A percentile compares a stretch with the other conserved stretches of the same genome.
These are phyloP conservation scores for Alcis repandata DNA, from an alignment of 2,888 invertebrate species.

Conservation along the genomic window DNA sequence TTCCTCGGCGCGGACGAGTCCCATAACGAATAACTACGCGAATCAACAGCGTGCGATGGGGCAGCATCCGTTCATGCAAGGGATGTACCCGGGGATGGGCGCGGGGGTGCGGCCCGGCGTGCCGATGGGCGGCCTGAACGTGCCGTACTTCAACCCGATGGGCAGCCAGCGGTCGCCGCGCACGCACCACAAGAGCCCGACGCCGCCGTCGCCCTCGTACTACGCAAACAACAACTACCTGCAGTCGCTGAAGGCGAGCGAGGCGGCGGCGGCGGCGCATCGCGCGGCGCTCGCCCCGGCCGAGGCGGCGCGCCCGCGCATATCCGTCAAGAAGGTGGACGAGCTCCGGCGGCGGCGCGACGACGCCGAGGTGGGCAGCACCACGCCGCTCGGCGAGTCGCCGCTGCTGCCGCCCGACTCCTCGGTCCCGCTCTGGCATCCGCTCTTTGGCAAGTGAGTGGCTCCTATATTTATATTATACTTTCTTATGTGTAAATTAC, in stretches of 20 bases:
- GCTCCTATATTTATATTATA: neutral
- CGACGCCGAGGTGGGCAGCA: conserved; percentile 89
- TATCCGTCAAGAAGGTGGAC: conserved; percentile 88
- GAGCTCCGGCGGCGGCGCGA: conserved; percentile 86
- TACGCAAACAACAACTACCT: conserved; percentile 80
- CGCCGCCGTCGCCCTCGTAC: conserved; percentile 65
- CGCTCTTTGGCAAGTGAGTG: conserved; percentile 94
- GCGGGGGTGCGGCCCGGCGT: conserved; percentile 68
- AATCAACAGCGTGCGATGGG: conserved; percentile 63
- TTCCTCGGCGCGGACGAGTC: conserved; percentile 82
- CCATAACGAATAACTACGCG: conserved; percentile 78
- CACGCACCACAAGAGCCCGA: conserved; percentile 75
- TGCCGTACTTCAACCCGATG: conserved; percentile 79
- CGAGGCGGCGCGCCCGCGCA: conserved; percentile 81
- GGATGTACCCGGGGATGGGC: conserved; percentile 76
- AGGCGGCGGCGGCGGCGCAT: conserved; percentile 65
- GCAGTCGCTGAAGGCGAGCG: conserved; percentile 73
- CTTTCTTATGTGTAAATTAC: too few relatives aligned
- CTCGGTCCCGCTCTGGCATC: conserved; percentile 91
- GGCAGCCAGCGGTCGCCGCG: conserved; percentile 72
- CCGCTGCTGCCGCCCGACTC: conserved; percentile 62
- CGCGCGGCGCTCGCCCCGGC: conserved; percentile 65
- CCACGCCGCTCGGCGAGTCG: conserved; percentile 86
- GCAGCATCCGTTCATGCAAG: conserved; percentile 69
- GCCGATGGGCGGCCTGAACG: conserved; percentile 74